Percentiles rank a stretch among this genome's conserved stretches.
Conservation (phyloP, 2,888 invertebrate genomes). For the Andrena praecox region DNA sequence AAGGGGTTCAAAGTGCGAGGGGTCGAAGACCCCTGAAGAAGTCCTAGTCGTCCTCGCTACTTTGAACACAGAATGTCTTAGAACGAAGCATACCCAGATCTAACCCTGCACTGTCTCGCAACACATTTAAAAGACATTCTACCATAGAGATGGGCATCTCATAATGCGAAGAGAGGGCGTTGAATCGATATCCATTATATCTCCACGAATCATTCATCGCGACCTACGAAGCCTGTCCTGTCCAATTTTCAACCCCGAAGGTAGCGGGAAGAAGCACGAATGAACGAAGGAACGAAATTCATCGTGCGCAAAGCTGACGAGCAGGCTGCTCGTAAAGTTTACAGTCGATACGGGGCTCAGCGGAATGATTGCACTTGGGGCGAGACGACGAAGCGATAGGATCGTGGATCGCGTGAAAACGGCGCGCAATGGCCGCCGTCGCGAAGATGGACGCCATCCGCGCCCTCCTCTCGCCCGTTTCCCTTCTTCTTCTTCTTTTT, state of each 20-base stretch:
- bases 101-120: neutral
- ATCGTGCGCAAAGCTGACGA: neutral
- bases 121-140: neutral
- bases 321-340: conserved; percentile 1
- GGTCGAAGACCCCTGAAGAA: too few species aligned
- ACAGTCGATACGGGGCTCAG: neutral
- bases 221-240: conserved; percentile 61
- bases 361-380: neutral
- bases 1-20: too few species aligned
- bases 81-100: neutral
- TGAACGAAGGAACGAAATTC: conserved; percentile 27
- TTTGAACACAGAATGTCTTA: neutral
- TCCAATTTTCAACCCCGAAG: neutral
- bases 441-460: conserved; percentile 5
- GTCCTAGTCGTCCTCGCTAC: too few species aligned
- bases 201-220: neutral
- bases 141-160: neutral
- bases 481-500: too few species aligned
- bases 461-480: neutral
- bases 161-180: neutral
- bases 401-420: neutral
- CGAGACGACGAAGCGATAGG: neutral
- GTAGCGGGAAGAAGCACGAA: neutral
- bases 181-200: neutral
- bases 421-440: neutral